Base-by-base conservation (phyloP, 1,140 invertebrate species). In the Pogonus chalceus region DNA sequence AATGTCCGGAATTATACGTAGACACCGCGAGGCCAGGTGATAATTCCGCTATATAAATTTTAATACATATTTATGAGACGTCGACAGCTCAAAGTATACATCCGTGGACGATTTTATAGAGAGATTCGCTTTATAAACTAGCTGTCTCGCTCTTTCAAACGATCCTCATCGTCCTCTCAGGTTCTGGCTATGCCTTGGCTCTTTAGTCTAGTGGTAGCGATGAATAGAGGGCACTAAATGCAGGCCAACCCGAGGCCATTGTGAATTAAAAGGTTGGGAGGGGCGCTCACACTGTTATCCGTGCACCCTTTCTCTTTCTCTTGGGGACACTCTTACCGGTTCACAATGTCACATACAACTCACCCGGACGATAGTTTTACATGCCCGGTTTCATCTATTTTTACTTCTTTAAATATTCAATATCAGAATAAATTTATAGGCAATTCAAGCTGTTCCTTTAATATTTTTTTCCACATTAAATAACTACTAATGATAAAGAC, bases 21-120 rank as follows among this genome's bases (percentile, higher is more conserved):
- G 9, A 12, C 37, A 16, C 7, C 9, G 37, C 7, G 37, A 54
- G 60, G 53, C 52, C 56, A 59, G 56, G 58, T 60, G 54, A 61
- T 62, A 60, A 56, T 62, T 60, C 53, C 52, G 53, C 58, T 52
- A 58, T 58, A 58, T 62, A 62, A 49, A 62, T 60, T 57, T 62
- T 62, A 62, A 62, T 62, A 60, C 56, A 60, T 62, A 62, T 62
- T 62, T 60, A 62, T 62, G 60, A 62, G 60, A 51, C 54, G 39
- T 21, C 47, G 58, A 59, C 54, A 54, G 56, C 56, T 55, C 23
- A 35, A 52, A 58, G 54, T 35, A 23, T 35, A 56, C 51, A 58
- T 51, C 53, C 59, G 58, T 56, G 58, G 56, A 56, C 49, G 31
- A 55, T 26, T 50, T 55, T 50, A 55, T 31, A 51, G 7, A 51